Percentiles rank a stretch among this genome's conserved stretches.
Conservation (phyloP, 2,888 invertebrate species). For the Drosophila lutescens region DNA sequence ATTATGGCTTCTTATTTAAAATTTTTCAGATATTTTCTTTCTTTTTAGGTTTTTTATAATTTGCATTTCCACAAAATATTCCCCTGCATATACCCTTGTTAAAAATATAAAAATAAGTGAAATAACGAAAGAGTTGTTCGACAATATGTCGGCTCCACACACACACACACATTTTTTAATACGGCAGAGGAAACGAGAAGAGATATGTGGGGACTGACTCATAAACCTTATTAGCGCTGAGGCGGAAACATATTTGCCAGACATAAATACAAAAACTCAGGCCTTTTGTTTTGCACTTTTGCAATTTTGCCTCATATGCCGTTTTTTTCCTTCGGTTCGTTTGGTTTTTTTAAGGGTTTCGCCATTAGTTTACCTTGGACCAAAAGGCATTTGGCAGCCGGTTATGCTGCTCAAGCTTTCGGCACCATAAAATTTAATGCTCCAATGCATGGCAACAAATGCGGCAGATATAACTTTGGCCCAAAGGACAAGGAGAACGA, state of each 20-base stretch:
- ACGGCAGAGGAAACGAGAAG: slow-evolving; percentile 7
- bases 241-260: slow-evolving; percentile 77
- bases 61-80: not conserved
- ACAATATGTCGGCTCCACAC: slow-evolving; percentile 61
- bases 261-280: slow-evolving; percentile 72
- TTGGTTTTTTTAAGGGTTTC: slow-evolving; percentile 34
- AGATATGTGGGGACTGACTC: slow-evolving; percentile 51
- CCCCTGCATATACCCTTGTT: not conserved
- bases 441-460: slow-evolving; percentile 75
- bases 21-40: not conserved
- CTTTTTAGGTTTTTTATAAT: too few species aligned
- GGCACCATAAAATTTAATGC: slow-evolving; percentile 73
- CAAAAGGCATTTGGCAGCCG: slow-evolving; percentile 8
- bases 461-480: slow-evolving; percentile 51
- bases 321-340: slow-evolving; percentile 44
- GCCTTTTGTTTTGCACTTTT: slow-evolving; percentile 74
- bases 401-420: slow-evolving; percentile 47
- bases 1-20: too few species aligned
- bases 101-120: slow-evolving; percentile 8
- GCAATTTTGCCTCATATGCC: slow-evolving; percentile 66
- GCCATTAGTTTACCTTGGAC: slow-evolving; percentile 9
- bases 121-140: slow-evolving; percentile 67
- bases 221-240: slow-evolving; percentile 77
- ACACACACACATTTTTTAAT: slow-evolving; percentile 1
- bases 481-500: not conserved